Base-by-base conservation (phyloP, 2,113 vertebrate species). In the Bufo gargarizans region DNA sequence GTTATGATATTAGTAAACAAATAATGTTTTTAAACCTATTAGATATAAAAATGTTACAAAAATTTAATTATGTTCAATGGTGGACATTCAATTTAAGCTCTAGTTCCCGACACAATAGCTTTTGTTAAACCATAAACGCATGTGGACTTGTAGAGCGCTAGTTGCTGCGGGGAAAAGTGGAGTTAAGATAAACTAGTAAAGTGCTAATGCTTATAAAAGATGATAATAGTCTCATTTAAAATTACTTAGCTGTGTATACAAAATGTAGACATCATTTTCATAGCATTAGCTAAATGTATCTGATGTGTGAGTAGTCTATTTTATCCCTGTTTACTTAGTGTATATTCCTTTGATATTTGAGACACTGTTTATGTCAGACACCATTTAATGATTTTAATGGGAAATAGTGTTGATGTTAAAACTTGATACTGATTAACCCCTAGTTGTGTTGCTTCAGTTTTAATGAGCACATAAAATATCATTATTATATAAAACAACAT, bases 401-500 rank as follows among this genome's bases (percentile, higher is more conserved):
- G 43, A 47, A 76, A 49, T 45, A 77, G 43, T 86, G 69, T 67
- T 63, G 43, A 58, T 77, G 72, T 77, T 86, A 49, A 10, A 77
- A 77, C 84, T 16, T 77, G 22, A 4, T 74, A 59, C 69, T 85
- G 76, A 85, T 85, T 76, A 85, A 85, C 84, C 43, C 55, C 45
- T 63, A 10, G 33, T 86, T 50, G 49, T 67, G 47, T 58, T 58
- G 22, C 33, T 59, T 10, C 69, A 85, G 49, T 47, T 59, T 85
- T 85, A 74, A 74, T 74, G 50, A 85, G 43, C 69, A 85, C 22
- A 74, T 74, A 85, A 85, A 85, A 59, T 14, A 6, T 58, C 22
- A 55, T 45, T n/a, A n/a, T 76, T 17, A 49, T 22, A 53, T 84
- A 71, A 84, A 84, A 84, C n/a, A 84, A 84, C n/a, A 84, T 71